Evolutionary conservation across 2,888 invertebrate species (phyloP).

Genomic region (Poecilus cupreus): DNA sequence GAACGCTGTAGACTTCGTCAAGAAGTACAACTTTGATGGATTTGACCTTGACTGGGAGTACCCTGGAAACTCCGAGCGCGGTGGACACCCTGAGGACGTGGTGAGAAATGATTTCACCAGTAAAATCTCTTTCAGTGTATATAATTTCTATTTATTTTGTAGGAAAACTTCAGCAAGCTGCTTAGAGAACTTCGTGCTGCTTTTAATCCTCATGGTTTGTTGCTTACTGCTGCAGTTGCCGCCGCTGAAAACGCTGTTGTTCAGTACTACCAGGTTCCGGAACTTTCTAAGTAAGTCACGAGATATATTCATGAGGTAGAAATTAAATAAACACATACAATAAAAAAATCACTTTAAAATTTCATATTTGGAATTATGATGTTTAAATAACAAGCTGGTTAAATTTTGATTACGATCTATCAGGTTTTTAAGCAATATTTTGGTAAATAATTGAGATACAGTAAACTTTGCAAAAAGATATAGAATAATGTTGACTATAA

Average conservation of each 20-base stretch:
- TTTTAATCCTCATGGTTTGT: conserved; percentile 73
- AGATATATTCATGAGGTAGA: no score
- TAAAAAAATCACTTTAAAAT: no score
- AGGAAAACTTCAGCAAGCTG: conserved; percentile 73
- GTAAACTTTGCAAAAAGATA: no score
- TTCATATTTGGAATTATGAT: no score
- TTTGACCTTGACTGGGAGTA: conserved; percentile 86
- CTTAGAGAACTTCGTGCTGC: conserved; percentile 74
- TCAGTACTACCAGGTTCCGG: conserved; percentile 76
- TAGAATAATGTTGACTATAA: no score
- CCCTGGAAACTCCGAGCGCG: conserved; percentile 77
- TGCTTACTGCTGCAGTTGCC: conserved; percentile 77
- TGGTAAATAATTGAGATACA: no score
- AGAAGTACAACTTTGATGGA: conserved; percentile 80
- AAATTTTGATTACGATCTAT: no score
- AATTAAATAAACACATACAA: no score
- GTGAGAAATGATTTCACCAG: no score
- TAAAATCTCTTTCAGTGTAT: no score
- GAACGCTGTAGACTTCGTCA: conserved; percentile 75
- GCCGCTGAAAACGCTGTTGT: conserved; percentile 73
- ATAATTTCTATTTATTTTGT: background rate
- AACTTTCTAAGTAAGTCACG: conserved; percentile 73
- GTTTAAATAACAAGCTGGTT: no score
- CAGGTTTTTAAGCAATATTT: no score
- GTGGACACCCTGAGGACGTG: conserved; percentile 73